Conservation (phyloP, 2,888 invertebrate genomes). For the Palloptera scutellata region DNA sequence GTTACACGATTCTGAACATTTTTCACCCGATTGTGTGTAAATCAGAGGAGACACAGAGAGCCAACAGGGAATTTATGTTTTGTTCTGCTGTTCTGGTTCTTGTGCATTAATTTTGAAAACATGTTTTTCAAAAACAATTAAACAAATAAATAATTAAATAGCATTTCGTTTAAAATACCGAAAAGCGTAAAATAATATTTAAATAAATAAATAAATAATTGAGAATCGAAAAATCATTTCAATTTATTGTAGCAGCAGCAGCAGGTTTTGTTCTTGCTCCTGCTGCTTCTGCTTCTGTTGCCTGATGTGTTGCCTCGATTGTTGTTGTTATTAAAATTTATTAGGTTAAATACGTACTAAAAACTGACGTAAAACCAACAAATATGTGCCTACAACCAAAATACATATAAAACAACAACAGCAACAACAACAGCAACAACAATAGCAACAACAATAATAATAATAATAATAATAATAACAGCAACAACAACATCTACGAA, state of each 20-base stretch:
- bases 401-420: not conserved
- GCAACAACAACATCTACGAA: no score
- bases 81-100: not conserved
- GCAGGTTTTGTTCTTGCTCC: slow-evolving; percentile 5
- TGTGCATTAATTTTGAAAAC: slow-evolving; percentile 22
- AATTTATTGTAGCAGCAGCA: slow-evolving; percentile 15
- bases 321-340: slow-evolving; percentile 25
- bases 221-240: slow-evolving; percentile 18
- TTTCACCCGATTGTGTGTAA: no score
- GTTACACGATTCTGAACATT: no score
- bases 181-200: slow-evolving; percentile 29
- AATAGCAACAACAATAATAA: no score
- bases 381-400: not conserved
- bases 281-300: slow-evolving; percentile 18
- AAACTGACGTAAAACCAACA: slow-evolving; percentile 10
- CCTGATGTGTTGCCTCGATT: not conserved
- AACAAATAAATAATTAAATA: slow-evolving; percentile 28
- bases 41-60: no score
- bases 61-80: not conserved
- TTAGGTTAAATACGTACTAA: slow-evolving; percentile 30
- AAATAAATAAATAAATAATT: slow-evolving; percentile 30
- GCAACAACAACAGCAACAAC: no score
- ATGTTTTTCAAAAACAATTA: slow-evolving; percentile 31
- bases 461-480: no score
- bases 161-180: slow-evolving; percentile 14